Evolutionary conservation across 2,113 vertebrate species (phyloP).

Genomic region (Charina bottae): DNA sequence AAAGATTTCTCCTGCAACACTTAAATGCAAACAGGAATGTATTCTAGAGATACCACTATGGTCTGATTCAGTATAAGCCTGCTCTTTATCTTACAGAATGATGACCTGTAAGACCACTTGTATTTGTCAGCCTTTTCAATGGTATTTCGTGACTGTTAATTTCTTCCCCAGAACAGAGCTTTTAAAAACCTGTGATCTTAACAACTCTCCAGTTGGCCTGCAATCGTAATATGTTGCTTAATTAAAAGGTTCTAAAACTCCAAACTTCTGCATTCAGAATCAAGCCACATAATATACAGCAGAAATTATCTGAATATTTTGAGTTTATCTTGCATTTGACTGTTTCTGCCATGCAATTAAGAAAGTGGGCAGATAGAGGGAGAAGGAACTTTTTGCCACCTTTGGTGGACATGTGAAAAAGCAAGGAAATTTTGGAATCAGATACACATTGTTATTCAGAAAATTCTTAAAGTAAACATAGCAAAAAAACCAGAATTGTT

Average conservation of each 20-base stretch:
- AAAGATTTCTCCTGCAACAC: not conserved
- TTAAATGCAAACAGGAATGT: not conserved
- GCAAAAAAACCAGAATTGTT: too few species aligned
- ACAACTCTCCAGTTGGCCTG: not conserved
- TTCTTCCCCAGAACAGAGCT: not conserved
- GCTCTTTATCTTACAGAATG: not conserved
- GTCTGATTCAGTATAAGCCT: not conserved
- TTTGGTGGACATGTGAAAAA: too few species aligned
- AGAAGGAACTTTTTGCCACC: too few species aligned
- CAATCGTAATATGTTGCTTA: not conserved
- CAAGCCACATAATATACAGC: not conserved
- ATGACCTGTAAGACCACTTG: not conserved
- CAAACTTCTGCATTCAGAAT: not conserved
- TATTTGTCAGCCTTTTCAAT: conserved; percentile 49
- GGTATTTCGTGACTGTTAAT: conserved; percentile 47
- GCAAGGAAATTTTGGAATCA: too few species aligned
- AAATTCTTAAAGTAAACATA: too few species aligned
- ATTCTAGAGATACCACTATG: not conserved
- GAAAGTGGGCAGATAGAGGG: not conserved
- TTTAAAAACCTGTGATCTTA: not conserved
- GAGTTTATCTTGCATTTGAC: not conserved
- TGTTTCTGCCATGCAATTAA: not conserved
- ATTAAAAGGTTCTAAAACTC: not conserved
- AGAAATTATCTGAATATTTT: not conserved
- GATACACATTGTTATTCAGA: too few species aligned